phyloP scores from a whole-genome alignment of 2,113 vertebrate genomes.

The Pygoscelis adeliae region DNA sequence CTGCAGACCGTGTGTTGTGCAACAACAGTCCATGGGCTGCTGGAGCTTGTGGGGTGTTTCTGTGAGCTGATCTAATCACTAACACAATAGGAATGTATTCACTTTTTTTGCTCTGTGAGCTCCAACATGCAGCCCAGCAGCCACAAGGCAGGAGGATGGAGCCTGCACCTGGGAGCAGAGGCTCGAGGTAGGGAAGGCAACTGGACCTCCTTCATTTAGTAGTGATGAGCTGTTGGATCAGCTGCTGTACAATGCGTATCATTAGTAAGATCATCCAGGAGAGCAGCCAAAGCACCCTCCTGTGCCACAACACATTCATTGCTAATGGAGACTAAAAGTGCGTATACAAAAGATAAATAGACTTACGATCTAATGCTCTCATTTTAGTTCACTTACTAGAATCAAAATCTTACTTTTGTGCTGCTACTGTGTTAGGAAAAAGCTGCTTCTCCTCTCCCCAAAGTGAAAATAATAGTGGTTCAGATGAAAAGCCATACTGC shows the following conservation, averaged over 20 bases:
- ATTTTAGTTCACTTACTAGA: neutral
- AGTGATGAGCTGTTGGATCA: neutral
- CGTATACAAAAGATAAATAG: neutral
- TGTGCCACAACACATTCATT: neutral
- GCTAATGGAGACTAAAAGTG: neutral
- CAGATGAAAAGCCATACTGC: neutral
- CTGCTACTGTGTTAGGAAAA: neutral
- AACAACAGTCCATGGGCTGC: neutral
- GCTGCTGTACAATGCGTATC: neutral
- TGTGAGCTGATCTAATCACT: neutral
- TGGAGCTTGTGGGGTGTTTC: neutral
- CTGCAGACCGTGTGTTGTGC: accelerated
- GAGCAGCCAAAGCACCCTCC: neutral
- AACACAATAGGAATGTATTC: neutral
- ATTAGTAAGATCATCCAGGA: neutral
- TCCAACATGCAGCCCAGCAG: neutral
- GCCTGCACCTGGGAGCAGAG: neutral
- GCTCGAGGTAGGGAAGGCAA: neutral
- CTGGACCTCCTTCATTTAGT: neutral
- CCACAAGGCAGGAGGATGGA: neutral
- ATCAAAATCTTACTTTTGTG: neutral
- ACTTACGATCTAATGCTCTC: neutral
- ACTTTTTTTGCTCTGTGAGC: too few relatives aligned
- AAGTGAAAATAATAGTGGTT: neutral
- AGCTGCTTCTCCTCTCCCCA: neutral